phyloP scores from a whole-genome alignment of 2,113 vertebrate genomes.

The Serinus canaria region DNA sequence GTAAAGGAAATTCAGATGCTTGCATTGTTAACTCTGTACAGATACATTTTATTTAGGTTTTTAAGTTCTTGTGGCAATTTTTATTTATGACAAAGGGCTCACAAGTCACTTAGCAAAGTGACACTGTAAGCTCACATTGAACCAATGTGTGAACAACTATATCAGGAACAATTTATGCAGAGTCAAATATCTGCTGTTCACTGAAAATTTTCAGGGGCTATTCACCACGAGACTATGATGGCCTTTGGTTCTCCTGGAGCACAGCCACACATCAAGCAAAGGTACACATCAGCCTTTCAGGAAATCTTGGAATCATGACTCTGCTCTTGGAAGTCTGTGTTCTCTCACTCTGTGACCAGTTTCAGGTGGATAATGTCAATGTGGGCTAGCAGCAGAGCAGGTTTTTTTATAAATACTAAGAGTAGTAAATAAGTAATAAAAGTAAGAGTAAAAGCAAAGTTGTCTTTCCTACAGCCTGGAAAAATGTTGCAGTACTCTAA shows the following conservation, averaged over 20 bases:
- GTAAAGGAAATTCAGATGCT: neutral
- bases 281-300: fast-evolving
- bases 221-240: neutral
- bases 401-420: neutral
- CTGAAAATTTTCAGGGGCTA: neutral
- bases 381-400: neutral
- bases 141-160: neutral
- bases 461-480: neutral
- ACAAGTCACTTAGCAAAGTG: neutral
- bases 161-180: neutral
- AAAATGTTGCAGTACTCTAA: neutral
- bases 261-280: too few relatives aligned
- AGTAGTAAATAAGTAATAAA: neutral
- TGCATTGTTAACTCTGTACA: neutral
- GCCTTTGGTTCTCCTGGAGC: neutral
- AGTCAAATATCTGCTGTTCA: neutral
- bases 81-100: neutral
- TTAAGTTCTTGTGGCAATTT: neutral
- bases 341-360: neutral
- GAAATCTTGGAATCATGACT: neutral
- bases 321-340: neutral
- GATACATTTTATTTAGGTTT: neutral
- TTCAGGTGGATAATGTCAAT: neutral
- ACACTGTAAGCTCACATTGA: fast-evolving
- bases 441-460: neutral